phyloP scores from a whole-genome alignment of 2,113 vertebrate species.

The Motacilla tschutschensis region DNA sequence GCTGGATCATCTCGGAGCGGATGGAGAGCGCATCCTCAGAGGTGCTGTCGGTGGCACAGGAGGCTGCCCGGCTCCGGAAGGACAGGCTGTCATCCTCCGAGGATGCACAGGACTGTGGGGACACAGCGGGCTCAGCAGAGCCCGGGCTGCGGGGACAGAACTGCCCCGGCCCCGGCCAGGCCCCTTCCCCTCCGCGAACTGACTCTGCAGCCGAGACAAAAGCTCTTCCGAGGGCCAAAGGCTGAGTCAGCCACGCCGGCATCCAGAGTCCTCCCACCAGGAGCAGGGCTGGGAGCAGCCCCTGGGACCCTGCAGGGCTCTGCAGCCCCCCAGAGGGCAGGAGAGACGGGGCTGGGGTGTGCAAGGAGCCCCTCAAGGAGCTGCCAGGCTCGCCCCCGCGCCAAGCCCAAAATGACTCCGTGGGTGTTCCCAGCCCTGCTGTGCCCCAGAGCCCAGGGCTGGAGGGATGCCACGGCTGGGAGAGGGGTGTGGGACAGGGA shows the following conservation, averaged over 20 bases:
- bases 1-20: constrained; percentile 80
- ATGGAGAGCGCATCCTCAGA: constrained; percentile 76
- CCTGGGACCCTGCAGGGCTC: not conserved
- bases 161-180: not conserved
- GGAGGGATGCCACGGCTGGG: not conserved
- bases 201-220: constrained; percentile 44
- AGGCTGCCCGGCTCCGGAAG: constrained; percentile 73
- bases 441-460: not conserved
- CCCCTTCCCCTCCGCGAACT: not conserved
- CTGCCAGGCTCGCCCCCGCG: accelerated
- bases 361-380: not conserved
- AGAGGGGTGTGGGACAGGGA: not conserved
- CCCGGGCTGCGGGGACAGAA: not conserved
- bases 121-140: not conserved
- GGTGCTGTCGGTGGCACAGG: constrained; percentile 66
- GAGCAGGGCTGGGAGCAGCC: constrained; percentile 19
- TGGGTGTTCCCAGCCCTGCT: not conserved
- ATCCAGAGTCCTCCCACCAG: constrained; percentile 56
- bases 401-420: not conserved
- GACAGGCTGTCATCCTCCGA: constrained; percentile 72
- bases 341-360: accelerated
- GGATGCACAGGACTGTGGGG: constrained; percentile 74
- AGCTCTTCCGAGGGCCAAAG: constrained; percentile 52
- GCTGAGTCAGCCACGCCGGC: constrained; percentile 50
- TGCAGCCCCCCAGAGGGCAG: not conserved